phyloP scores from a whole-genome alignment of 1,140 invertebrate genomes.

The Bombus confusus region DNA sequence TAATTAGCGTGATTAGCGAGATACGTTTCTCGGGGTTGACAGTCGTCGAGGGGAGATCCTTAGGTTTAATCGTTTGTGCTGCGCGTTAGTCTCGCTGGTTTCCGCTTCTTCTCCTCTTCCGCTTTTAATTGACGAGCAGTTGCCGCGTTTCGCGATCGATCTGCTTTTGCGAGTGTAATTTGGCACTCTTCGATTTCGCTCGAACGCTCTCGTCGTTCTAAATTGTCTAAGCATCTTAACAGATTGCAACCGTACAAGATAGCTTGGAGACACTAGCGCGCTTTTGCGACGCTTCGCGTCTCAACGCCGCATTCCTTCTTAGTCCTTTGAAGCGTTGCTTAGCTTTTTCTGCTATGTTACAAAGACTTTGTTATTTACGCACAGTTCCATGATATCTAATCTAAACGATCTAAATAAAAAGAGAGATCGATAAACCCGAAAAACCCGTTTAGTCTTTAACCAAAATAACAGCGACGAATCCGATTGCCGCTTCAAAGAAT shows the following conservation, averaged over 20 bases:
- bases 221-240: neutral
- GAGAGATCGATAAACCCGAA: too few species aligned
- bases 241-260: neutral
- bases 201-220: neutral
- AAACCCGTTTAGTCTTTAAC: neutral
- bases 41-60: neutral
- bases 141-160: slow-evolving; percentile 19
- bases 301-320: neutral
- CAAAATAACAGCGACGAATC: neutral
- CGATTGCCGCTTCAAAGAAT: slow-evolving; percentile 11
- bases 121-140: slow-evolving; percentile 52
- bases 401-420: neutral
- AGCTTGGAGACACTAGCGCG: neutral
- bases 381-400: too few species aligned
- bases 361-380: neutral
- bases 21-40: slow-evolving; percentile 14
- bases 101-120: neutral
- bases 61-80: slow-evolving; percentile 27
- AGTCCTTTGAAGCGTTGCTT: neutral
- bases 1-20: slow-evolving; percentile 32
- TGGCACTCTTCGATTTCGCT: slow-evolving; percentile 52
- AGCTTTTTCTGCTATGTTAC: neutral
- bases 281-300: neutral
- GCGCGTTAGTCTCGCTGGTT: slow-evolving; percentile 16
- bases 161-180: slow-evolving; percentile 36